Evolutionary conservation across 1,140 invertebrate species (phyloP), one percentile per base, ranked within the genome.

Genomic region (Cryptotermes secundus): DNA sequence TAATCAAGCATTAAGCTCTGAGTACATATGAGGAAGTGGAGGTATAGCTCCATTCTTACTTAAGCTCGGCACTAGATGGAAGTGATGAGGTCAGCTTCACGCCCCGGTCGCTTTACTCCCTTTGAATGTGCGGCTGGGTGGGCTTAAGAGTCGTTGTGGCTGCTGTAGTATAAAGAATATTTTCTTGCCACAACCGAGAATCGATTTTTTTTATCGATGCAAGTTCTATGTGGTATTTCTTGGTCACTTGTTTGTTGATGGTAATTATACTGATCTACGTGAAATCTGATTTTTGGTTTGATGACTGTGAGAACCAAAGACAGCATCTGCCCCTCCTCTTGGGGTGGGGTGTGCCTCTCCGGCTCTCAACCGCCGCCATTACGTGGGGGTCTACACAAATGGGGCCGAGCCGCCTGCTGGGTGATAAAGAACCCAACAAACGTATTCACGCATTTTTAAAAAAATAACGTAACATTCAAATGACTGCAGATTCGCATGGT

Each of bases 401-500:
- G 59, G 59, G 14, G 59, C n/a, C 26, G 59, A 72, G 31, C 59
- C 59, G 59, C 59, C 59, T 31, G 59, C 59, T 72, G 59, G 59
- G 59, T 31, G 59, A 31, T 72, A n/a, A 3, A 72, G 26, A 72
- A 72, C 59, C n/a, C 59, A 7, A 72, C 12, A 31, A 72, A 72
- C 59, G 59, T 31, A 72, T 72, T 72, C 59, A 72, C 59, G 59
- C 59, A 26, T 9, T 72, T 72, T 72, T 72, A 72, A 72, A 72
- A 42, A 72, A 72, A 72, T 72, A 72, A 72, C 59, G 59, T n/a
- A 72, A 72, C 59, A 72, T 72, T 72, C 59, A 72, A 72, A 72
- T 72, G 59, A 26, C 59, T 72, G 59, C 59, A 72, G 59, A 72
- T 72, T 72, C 26, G 7, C 59, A 31, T 31, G 31, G 10, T 31